phyloP scores from a whole-genome alignment of 2,113 vertebrate genomes.

The Pheucticus melanocephalus region DNA sequence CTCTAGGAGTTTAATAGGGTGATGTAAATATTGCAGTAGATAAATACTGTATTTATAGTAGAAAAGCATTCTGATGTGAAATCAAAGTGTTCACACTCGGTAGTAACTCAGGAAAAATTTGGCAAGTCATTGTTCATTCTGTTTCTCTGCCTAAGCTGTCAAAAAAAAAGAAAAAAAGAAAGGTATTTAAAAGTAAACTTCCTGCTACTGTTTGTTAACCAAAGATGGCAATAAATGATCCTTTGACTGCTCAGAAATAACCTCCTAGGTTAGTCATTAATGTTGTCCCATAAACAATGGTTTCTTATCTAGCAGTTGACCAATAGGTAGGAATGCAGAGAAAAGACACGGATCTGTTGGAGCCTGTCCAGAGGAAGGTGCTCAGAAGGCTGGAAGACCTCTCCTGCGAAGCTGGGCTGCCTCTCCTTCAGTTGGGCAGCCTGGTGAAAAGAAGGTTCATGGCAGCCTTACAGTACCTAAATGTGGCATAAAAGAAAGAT shows the following conservation, averaged over 20 bases:
- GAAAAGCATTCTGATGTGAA: background rate
- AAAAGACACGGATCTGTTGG: background rate
- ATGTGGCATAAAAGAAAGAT: accelerated
- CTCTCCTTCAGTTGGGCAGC: background rate
- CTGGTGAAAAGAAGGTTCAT: background rate
- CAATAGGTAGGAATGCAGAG: background rate
- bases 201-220: background rate
- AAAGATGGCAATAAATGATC: background rate
- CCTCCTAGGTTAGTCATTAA: background rate
- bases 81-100: background rate
- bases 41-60: background rate
- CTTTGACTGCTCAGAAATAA: background rate
- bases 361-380: background rate
- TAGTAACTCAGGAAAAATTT: background rate
- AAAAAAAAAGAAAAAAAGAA: background rate
- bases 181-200: background rate
- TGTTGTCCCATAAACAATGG: background rate
- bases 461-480: background rate
- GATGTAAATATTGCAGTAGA: background rate
- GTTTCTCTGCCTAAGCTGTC: background rate
- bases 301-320: background rate
- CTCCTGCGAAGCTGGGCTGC: background rate
- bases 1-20: background rate
- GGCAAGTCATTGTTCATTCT: background rate
- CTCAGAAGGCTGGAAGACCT: background rate